Percentiles rank a stretch among this genome's conserved stretches.
Conservation (phyloP, 2,113 vertebrate genomes). For the Sebastes fasciatus region DNA sequence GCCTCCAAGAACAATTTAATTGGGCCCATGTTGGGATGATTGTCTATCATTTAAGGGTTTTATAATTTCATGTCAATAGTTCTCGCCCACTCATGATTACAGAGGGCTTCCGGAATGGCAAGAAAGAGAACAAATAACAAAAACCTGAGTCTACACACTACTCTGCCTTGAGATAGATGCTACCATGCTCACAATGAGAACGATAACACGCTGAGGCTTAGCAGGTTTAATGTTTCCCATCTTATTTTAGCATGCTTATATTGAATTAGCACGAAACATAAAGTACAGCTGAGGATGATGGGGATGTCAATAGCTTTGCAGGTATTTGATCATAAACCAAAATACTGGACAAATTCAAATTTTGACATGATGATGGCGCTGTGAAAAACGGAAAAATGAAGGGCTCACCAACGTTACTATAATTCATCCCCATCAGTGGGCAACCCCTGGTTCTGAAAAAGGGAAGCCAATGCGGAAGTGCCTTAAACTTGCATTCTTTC, state of each 20-base stretch:
- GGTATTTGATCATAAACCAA: neutral
- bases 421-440: neutral
- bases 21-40: neutral
- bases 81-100: neutral
- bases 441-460: too few relatives aligned
- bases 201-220: neutral
- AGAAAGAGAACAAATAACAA: neutral
- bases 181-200: neutral
- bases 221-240: neutral
- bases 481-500: too few relatives aligned
- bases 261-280: neutral
- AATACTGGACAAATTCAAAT: neutral
- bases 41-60: slow-evolving; percentile 2
- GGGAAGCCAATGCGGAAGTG: too few relatives aligned
- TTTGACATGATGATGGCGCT: neutral
- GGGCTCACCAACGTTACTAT: neutral
- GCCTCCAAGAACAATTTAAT: neutral
- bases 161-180: neutral
- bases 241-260: neutral
- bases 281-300: neutral
- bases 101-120: neutral
- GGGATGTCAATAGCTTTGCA: neutral
- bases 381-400: neutral
- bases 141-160: neutral
- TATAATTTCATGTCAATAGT: neutral